Evolutionary conservation across 2,888 invertebrate genomes (phyloP).

Genomic region (Ganaspis brasiliensis): DNA sequence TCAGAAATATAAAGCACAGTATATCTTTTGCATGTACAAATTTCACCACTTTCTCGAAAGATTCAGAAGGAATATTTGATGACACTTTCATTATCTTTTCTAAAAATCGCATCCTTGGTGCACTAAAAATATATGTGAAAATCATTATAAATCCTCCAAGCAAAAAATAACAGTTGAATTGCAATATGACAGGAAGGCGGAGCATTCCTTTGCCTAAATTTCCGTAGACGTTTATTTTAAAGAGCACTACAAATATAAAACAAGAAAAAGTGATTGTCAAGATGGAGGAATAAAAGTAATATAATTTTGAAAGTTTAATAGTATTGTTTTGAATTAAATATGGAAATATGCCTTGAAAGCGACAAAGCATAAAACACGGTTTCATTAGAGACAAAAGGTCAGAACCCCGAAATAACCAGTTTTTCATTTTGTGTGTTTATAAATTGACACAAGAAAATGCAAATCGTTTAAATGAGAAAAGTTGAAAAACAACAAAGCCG

Average conservation of each 20-base stretch:
- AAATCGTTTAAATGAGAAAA: too few species aligned
- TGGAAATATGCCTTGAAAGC: constrained; percentile 66
- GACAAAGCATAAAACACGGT: constrained; percentile 60
- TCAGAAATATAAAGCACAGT: constrained; percentile 59
- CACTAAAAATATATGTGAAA: constrained; percentile 53
- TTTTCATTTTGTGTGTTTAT: constrained; percentile 36
- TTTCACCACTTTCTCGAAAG: constrained; percentile 57
- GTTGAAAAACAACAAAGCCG: neutral
- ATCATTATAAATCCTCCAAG: constrained; percentile 58
- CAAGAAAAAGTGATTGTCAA: constrained; percentile 22
- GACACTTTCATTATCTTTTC: constrained; percentile 59
- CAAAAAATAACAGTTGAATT: constrained; percentile 60
- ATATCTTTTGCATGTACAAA: constrained; percentile 65
- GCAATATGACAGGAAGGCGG: constrained; percentile 51
- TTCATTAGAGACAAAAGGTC: constrained; percentile 66
- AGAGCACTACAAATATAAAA: neutral
- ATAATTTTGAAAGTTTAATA: constrained; percentile 52
- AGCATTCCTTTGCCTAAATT: neutral
- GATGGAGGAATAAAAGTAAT: constrained; percentile 56
- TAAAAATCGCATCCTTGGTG: constrained; percentile 58
- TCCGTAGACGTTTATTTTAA: constrained; percentile 13
- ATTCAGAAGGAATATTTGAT: constrained; percentile 53
- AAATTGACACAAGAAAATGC: neutral
- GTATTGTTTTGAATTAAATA: constrained; percentile 58
- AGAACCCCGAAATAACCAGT: constrained; percentile 61